These are phyloP conservation scores for Ateles fusciceps DNA, from an alignment of 2,797 vertebrate genomes.

Conservation along the genomic window DNA sequence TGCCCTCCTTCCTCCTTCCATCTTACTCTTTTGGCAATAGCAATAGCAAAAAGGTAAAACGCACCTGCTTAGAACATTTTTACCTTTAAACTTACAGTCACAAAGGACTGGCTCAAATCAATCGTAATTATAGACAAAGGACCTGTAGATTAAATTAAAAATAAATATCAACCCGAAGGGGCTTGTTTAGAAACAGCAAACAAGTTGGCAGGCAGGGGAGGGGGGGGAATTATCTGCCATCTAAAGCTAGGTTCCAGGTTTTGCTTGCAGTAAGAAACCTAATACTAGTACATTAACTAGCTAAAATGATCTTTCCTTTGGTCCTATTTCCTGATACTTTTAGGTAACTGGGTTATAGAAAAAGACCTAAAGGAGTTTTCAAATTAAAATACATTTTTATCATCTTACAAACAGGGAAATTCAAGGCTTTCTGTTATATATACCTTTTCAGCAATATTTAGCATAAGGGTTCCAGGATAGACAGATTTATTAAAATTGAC, in stretches of 20 bases:
- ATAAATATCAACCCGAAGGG: constrained; percentile 60
- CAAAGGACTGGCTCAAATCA: constrained; percentile 57
- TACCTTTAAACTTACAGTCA: constrained; percentile 72
- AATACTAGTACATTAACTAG: constrained; percentile 24
- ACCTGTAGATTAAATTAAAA: constrained; percentile 60
- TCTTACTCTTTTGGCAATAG: constrained; percentile 56
- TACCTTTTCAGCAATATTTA: not conserved
- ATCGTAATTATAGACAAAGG: constrained; percentile 59
- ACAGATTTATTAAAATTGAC: not conserved
- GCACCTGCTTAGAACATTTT: constrained; percentile 79
- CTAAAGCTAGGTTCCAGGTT: constrained; percentile 64
- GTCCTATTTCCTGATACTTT: constrained; percentile 49
- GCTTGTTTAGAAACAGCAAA: constrained; percentile 63
- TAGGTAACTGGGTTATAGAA: constrained; percentile 60
- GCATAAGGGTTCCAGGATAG: not conserved
- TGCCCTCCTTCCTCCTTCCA: not conserved
- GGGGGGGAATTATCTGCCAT: not conserved
- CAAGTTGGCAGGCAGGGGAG: not conserved
- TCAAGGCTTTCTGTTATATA: not conserved
- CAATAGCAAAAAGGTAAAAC: constrained; percentile 66
- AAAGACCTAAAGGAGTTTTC: constrained; percentile 52
- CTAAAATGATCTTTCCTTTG: constrained; percentile 64
- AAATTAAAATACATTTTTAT: constrained; percentile 64
- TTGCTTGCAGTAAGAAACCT: constrained; percentile 53
- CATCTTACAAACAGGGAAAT: constrained; percentile 63